Evolutionary conservation across 2,888 invertebrate species (phyloP).

Genomic region (Diarsia brunnea): DNA sequence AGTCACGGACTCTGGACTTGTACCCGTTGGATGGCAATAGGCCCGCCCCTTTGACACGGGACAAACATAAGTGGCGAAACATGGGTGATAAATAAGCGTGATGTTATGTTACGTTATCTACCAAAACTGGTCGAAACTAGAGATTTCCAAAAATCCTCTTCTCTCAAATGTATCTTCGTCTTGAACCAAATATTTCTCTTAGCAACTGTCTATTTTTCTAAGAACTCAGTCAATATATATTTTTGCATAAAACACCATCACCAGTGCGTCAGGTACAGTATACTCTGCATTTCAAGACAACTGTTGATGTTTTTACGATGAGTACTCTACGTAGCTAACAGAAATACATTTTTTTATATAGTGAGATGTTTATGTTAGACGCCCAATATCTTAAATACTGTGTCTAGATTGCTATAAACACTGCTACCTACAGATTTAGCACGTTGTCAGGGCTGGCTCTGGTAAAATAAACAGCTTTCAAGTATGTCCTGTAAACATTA

Average conservation of each 20-base stretch:
- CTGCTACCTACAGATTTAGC: slow-evolving; percentile 10
- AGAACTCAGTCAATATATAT: slow-evolving; percentile 22
- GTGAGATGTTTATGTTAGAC: slow-evolving; percentile 30
- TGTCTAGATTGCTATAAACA: slow-evolving; percentile 38
- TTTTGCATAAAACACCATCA: slow-evolving; percentile 4
- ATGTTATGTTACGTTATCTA: too few relatives aligned
- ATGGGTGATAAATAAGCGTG: too few relatives aligned
- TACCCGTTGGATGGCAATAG: too few relatives aligned
- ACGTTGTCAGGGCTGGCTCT: slow-evolving; percentile 13
- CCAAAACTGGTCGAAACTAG: not conserved
- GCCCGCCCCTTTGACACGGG: too few relatives aligned
- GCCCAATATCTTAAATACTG: slow-evolving; percentile 25
- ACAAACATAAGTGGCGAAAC: too few relatives aligned
- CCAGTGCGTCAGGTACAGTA: not conserved
- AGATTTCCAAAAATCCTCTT: not conserved
- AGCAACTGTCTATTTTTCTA: slow-evolving; percentile 5
- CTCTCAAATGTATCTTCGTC: not conserved
- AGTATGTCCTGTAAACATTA: slow-evolving; percentile 12
- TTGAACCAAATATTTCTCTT: not conserved
- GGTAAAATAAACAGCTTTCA: slow-evolving; percentile 16
- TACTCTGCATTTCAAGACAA: slow-evolving; percentile 22
- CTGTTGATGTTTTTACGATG: slow-evolving; percentile 35
- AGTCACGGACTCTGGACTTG: too few relatives aligned
- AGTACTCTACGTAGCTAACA: not conserved
- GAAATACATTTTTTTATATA: slow-evolving; percentile 29